Percentiles rank a stretch among this genome's conserved stretches.
These are phyloP conservation scores for Chiroxiphia lanceolata DNA, from an alignment of 2,797 vertebrate species.

Conservation along the genomic window DNA sequence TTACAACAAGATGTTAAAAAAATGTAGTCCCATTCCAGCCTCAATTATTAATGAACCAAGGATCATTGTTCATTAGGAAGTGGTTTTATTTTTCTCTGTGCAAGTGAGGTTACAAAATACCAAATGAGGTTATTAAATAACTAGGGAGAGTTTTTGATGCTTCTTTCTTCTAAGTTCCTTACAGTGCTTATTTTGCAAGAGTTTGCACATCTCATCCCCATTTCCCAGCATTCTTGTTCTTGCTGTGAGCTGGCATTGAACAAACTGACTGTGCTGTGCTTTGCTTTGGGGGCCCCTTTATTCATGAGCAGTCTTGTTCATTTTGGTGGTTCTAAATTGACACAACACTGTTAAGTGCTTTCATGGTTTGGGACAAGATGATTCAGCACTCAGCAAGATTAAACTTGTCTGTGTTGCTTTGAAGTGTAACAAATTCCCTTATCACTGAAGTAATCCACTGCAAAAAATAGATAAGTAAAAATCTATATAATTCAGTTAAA, in stretches of 20 bases:
- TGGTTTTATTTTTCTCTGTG: neutral
- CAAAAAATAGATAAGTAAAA: neutral
- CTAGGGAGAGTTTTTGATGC: neutral
- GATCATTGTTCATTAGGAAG: neutral
- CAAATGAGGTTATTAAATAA: neutral
- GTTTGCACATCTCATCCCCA: neutral
- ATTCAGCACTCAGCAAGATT: neutral
- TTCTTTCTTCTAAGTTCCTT: neutral
- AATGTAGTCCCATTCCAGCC: neutral
- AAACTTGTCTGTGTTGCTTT: neutral
- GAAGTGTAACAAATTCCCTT: neutral
- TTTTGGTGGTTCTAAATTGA: neutral
- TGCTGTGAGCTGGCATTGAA: neutral
- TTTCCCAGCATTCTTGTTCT: neutral
- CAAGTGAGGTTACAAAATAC: neutral
- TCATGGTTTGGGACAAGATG: neutral
- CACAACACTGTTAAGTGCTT: neutral
- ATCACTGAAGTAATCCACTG: neutral
- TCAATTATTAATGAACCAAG: neutral
- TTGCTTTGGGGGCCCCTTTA: fast-evolving
- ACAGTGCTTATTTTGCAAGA: neutral
- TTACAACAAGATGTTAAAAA: neutral
- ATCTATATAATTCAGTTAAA: neutral
- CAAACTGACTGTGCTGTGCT: neutral
- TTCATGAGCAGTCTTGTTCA: neutral